These are phyloP conservation scores for Thalassophryne amazonica DNA, from an alignment of 2,797 vertebrate species.

Conservation along the genomic window DNA sequence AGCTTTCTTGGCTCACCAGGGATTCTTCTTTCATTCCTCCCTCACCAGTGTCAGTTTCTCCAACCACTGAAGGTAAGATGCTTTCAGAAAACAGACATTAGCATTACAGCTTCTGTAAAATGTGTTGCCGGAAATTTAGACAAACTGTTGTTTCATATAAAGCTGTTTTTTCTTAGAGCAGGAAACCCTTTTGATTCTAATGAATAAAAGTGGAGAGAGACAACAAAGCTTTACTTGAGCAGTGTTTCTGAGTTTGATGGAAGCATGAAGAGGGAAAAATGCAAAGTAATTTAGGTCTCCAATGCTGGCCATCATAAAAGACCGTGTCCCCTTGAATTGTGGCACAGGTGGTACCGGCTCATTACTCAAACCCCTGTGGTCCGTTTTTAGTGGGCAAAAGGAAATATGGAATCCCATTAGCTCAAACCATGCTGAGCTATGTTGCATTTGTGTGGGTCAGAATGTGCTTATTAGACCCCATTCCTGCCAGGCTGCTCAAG, in stretches of 20 bases:
- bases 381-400: slow-evolving; percentile 17
- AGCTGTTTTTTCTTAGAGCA: not conserved
- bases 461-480: no score
- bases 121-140: no score
- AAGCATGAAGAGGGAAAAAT: not conserved
- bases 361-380: slow-evolving; percentile 44
- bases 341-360: slow-evolving; percentile 55
- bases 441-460: slow-evolving; percentile 17
- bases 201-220: not conserved
- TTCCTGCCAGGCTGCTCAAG: no score
- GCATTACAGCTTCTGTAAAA: slow-evolving; percentile 6
- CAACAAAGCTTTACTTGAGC: not conserved
- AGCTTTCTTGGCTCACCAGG: not conserved
- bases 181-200: not conserved
- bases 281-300: slow-evolving; percentile 4
- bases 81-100: slow-evolving; percentile 8
- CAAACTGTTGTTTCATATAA: slow-evolving; percentile 5
- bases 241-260: slow-evolving; percentile 13
- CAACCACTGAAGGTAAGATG: slow-evolving; percentile 1
- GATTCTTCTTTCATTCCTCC: not conserved
- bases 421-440: slow-evolving; percentile 21
- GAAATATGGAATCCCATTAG: slow-evolving; percentile 41
- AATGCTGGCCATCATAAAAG: slow-evolving; percentile 33
- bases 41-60: not conserved
- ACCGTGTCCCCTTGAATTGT: slow-evolving; percentile 11